Conservation (phyloP, 2,888 invertebrate species). For the Amphipyra berbera region DNA sequence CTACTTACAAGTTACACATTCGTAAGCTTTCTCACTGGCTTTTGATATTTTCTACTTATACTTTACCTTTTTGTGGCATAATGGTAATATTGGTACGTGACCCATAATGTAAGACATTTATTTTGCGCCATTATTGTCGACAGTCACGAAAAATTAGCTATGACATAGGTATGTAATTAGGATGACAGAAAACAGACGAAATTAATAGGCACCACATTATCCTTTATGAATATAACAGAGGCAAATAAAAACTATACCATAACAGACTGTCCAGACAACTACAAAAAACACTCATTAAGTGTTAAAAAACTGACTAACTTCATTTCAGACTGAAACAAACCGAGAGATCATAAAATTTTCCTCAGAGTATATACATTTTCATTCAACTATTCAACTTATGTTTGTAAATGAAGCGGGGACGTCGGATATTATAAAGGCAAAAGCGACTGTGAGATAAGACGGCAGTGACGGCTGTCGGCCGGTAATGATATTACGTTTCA, state of each 20-base stretch:
- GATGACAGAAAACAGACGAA: slow-evolving; percentile 5
- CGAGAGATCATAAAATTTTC: slow-evolving; percentile 45
- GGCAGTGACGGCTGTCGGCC: slow-evolving; percentile 59
- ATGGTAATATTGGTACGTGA: slow-evolving; percentile 16
- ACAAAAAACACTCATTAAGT: not conserved
- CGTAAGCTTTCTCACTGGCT: slow-evolving; percentile 10
- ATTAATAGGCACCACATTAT: not conserved
- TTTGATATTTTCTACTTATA: slow-evolving; percentile 17
- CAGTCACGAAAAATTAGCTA: slow-evolving; percentile 19
- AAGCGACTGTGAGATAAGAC: slow-evolving; percentile 63
- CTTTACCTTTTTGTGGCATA: slow-evolving; percentile 19
- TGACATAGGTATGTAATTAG: slow-evolving; percentile 15
- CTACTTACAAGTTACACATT: slow-evolving; percentile 4
- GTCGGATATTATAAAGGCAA: slow-evolving; percentile 63
- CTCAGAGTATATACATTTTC: slow-evolving; percentile 49
- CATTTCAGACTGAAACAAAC: slow-evolving; percentile 36
- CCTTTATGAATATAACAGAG: too few relatives aligned
- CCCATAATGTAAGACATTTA: slow-evolving; percentile 22
- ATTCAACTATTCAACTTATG: slow-evolving; percentile 58
- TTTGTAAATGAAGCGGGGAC: slow-evolving; percentile 55
- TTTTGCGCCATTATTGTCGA: slow-evolving; percentile 14
- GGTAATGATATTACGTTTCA: slow-evolving; percentile 63
- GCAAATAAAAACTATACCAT: too few relatives aligned
- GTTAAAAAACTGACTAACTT: slow-evolving; percentile 4
- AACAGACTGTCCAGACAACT: slow-evolving; percentile 17